Evolutionary conservation across 2,113 vertebrate species (phyloP).

Genomic region (Nyctibius bracteatus): DNA sequence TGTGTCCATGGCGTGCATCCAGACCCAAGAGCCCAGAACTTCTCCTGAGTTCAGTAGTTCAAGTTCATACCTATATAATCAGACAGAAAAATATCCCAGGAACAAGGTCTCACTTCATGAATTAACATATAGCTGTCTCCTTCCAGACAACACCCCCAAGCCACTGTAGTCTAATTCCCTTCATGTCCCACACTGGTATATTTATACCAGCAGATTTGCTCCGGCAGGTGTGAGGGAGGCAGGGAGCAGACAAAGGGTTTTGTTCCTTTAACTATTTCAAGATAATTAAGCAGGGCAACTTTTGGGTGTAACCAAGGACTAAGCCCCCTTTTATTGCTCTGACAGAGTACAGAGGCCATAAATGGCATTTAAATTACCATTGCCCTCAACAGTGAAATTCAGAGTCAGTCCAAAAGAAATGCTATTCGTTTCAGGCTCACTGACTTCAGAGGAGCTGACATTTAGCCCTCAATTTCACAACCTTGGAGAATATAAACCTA

Average conservation of each 20-base stretch:
- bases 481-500: not conserved
- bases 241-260: not conserved
- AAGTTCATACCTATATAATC: not conserved
- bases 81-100: not conserved
- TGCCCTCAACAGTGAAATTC: constrained; percentile 10
- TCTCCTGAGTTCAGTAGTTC: constrained; percentile 3
- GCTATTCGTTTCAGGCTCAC: not conserved
- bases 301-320: constrained; percentile 1
- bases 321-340: constrained; percentile 44
- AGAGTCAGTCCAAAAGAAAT: not conserved
- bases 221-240: not conserved
- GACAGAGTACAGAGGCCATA: not conserved
- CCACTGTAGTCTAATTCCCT: constrained; percentile 7
- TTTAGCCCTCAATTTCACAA: not conserved
- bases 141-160: not conserved
- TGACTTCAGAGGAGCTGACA: not conserved
- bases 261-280: constrained; percentile 15
- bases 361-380: constrained; percentile 29
- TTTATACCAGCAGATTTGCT: constrained; percentile 2
- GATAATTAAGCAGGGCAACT: constrained; percentile 24
- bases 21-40: not conserved
- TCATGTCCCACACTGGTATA: not conserved
- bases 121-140: constrained; percentile 4
- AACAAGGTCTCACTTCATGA: not conserved
- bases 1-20: not conserved